Base-by-base conservation (phyloP, 2,113 vertebrate genomes). In the Loxodonta africana region DNA sequence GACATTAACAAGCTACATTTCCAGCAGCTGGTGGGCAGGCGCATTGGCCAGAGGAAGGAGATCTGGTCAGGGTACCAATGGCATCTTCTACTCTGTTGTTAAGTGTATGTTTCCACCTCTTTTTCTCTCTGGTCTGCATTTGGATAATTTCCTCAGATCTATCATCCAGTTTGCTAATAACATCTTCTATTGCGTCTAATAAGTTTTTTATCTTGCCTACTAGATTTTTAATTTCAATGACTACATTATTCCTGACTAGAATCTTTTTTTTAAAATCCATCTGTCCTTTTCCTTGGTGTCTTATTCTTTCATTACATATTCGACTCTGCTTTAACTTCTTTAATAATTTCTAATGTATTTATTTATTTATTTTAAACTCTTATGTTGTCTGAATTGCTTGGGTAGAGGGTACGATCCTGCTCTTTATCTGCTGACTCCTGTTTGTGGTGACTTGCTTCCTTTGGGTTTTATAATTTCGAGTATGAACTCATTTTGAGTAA, bases 11-110 rank as follows among this genome's bases (percentile, higher is more conserved):
- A 74, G 18, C 25, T 15, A 1, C 53, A 51, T 60, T 6, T 8
- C 9, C 6, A 0, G 23, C 28, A 67, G 63, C 26, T 23, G 26
- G 26, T 80, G 46, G 12, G 0, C 23, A 25, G 28, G 26, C 15
- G 2, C 1, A 33, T 0, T 15, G 9, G 11, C 7, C 0, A 0
- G 48, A 20, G 4, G 10, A 41, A 2, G 71, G 48, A 63, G 65
- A 2, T 0, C 4, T 1, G 46, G 20, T 78, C 46, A 14, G 30
- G 2, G 25, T 14, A 3, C 15, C 23, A 0, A 2, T 0, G 26
- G 26, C 0, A 4, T 4, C 33, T 3, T 18, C 18, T 0, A 0
- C 18, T 71, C 11, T 53, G 69, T 33, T n/a, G 17, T 30, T 2
- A 6, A 8, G 33, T 1, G 2, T 18, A 7, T 0, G 3, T 33